phyloP scores from a whole-genome alignment of 2,797 vertebrate species.

The Epinephelus malabaricus region DNA sequence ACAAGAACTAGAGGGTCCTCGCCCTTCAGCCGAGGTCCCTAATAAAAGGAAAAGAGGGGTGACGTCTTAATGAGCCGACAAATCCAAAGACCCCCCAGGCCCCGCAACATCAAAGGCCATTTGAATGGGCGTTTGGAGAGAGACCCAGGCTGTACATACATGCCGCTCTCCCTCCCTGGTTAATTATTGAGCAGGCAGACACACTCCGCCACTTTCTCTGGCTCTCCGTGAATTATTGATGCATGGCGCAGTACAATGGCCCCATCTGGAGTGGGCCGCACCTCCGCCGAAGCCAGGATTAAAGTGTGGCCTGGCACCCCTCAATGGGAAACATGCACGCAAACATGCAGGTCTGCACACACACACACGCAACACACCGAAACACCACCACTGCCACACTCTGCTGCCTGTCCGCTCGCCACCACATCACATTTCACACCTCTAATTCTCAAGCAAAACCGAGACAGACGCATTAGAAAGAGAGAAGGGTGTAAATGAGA shows the following conservation, averaged over 20 bases:
- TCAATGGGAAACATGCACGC: conserved; percentile 51
- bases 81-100: conserved; percentile 76
- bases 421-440: conserved; percentile 59
- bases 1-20: too few species aligned
- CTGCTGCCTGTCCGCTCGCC: conserved; percentile 32
- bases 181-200: conserved; percentile 88
- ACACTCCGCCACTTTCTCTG: conserved; percentile 83
- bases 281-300: conserved; percentile 78
- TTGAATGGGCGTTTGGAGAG: conserved; percentile 81
- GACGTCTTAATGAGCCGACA: conserved; percentile 84
- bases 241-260: conserved; percentile 83
- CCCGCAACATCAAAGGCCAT: conserved; percentile 80
- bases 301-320: conserved; percentile 73
- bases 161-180: conserved; percentile 78
- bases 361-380: neutral
- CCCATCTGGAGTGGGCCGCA: conserved; percentile 84
- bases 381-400: conserved; percentile 44
- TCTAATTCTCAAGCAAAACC: conserved; percentile 48
- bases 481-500: conserved; percentile 50
- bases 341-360: conserved; percentile 13
- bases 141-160: conserved; percentile 82
- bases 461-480: conserved; percentile 11
- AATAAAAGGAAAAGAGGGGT: conserved; percentile 79
- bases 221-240: conserved; percentile 88
- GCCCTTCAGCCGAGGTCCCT: too few species aligned